Evolutionary conservation across 2,888 invertebrate genomes (phyloP).

Genomic region (Patella depressa): DNA sequence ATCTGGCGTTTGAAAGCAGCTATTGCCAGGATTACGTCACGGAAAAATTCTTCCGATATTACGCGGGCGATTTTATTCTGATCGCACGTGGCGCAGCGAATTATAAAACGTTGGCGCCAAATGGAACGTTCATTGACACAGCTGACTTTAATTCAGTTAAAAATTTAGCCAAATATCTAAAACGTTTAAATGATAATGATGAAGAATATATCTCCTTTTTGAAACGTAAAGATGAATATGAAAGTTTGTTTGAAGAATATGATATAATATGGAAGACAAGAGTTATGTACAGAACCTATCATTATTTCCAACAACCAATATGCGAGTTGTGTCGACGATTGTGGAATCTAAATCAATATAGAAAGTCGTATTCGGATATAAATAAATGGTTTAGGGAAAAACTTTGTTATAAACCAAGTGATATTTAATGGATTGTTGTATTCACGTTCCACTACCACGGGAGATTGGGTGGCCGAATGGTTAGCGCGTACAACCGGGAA

Average conservation of each 20-base stretch:
- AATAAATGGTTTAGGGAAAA: background rate
- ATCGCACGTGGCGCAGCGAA: constrained; percentile 11
- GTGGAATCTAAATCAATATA: constrained; percentile 31
- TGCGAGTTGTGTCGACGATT: constrained; percentile 33
- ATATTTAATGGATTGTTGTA: background rate
- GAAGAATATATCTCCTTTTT: constrained; percentile 24
- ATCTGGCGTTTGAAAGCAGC: constrained; percentile 18
- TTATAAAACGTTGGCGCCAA: constrained; percentile 13
- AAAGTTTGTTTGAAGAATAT: constrained; percentile 23
- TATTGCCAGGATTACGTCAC: constrained; percentile 16
- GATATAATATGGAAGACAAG: constrained; percentile 5
- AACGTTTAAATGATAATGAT: constrained; percentile 20
- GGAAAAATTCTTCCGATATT: constrained; percentile 16
- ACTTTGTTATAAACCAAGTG: background rate
- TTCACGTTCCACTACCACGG: background rate
- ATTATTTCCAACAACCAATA: constrained; percentile 26
- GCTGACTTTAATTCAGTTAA: constrained; percentile 22
- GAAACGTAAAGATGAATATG: constrained; percentile 26
- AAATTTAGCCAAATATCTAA: constrained; percentile 29
- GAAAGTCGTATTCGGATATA: constrained; percentile 12
- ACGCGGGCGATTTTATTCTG: constrained; percentile 5
- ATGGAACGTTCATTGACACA: constrained; percentile 24
- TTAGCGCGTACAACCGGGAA: no score
- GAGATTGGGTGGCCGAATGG: no score
- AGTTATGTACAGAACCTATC: constrained; percentile 23